Conservation (phyloP, 1,140 invertebrate genomes). For the Drosophila ananassae region DNA sequence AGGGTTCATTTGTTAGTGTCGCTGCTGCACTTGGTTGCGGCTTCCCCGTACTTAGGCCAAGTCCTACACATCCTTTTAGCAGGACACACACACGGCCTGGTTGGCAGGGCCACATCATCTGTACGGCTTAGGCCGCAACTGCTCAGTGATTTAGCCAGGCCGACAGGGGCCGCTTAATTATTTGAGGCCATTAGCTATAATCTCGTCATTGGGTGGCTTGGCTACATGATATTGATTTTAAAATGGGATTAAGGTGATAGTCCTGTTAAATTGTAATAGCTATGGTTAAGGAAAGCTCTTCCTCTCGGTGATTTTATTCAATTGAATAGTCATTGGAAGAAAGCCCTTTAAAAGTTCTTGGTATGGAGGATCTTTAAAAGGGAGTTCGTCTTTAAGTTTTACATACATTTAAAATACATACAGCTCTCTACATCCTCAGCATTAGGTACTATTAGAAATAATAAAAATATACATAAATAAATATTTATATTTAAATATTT, state of each 20-base stretch:
- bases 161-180: constrained; percentile 64
- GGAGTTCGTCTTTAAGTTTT: too few species aligned
- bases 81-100: constrained; percentile 7
- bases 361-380: too few species aligned
- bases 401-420: too few species aligned
- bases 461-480: too few species aligned
- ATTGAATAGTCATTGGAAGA: background rate
- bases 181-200: constrained; percentile 73
- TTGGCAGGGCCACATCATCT: constrained; percentile 63
- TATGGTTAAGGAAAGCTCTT: background rate
- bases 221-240: constrained; percentile 45
- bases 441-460: too few species aligned
- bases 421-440: too few species aligned
- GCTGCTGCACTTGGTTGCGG: constrained; percentile 71
- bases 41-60: constrained; percentile 53
- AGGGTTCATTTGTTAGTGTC: constrained; percentile 77
- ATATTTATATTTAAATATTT: too few species aligned
- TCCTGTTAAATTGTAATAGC: background rate
- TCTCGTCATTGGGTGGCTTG: constrained; percentile 54
- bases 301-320: background rate
- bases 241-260: constrained; percentile 14
- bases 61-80: constrained; percentile 49
- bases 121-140: constrained; percentile 52
- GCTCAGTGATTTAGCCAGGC: constrained; percentile 46
- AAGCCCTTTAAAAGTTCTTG: too few species aligned